phyloP scores from a whole-genome alignment of 2,113 vertebrate species.

The Mobula birostris region DNA sequence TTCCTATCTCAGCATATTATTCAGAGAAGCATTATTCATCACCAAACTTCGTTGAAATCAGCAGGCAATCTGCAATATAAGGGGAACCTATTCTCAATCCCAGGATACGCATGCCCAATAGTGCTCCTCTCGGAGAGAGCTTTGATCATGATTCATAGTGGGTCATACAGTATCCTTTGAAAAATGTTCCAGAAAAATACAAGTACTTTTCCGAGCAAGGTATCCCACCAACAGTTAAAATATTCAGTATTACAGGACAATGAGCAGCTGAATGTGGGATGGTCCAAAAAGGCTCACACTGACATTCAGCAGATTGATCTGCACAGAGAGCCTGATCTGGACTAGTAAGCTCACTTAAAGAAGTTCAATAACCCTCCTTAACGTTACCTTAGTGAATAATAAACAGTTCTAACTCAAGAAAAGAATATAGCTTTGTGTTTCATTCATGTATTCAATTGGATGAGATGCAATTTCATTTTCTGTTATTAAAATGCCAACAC shows the following conservation, averaged over 20 bases:
- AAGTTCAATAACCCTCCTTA: background rate
- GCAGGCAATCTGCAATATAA: background rate
- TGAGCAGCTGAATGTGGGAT: background rate
- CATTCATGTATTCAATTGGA: background rate
- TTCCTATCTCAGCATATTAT: background rate
- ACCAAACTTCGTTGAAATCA: background rate
- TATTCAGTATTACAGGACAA: background rate
- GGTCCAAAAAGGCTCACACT: background rate
- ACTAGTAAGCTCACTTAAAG: background rate
- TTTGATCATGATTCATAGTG: background rate
- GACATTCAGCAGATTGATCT: background rate
- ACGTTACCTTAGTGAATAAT: background rate
- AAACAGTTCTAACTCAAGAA: background rate
- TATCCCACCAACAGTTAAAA: background rate
- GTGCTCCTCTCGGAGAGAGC: too few species aligned
- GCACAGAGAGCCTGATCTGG: background rate
- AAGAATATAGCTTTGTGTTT: background rate
- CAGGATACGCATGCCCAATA: background rate
- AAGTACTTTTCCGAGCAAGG: background rate
- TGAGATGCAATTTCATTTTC: background rate
- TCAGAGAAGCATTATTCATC: background rate
- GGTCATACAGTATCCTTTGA: background rate
- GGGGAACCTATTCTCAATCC: background rate
- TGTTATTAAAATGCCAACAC: background rate
- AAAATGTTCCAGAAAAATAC: too few species aligned